Percentiles rank a stretch among this genome's conserved stretches.
Evolutionary conservation across 2,888 invertebrate genomes (phyloP).

Genomic region (Cremastinae sp.): DNA sequence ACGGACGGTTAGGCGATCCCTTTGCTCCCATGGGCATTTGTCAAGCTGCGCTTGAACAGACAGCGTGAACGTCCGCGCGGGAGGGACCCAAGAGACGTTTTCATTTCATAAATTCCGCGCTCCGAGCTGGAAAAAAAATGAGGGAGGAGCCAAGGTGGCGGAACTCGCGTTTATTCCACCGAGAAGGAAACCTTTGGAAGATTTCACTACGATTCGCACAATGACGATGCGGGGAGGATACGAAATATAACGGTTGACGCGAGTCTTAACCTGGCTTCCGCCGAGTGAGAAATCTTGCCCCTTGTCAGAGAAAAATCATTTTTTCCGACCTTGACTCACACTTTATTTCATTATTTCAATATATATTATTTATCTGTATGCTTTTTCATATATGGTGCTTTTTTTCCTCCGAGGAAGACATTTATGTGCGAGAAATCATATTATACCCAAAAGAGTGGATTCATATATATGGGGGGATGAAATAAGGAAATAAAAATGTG

Average conservation of each 20-base stretch:
- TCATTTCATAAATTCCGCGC: slow-evolving; percentile 21
- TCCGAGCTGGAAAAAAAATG: neutral
- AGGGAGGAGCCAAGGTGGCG: neutral
- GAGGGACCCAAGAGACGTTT: slow-evolving; percentile 4
- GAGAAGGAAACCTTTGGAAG: slow-evolving; percentile 6
- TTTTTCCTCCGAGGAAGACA: no score
- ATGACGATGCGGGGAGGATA: slow-evolving; percentile 30
- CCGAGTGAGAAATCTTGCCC: slow-evolving; percentile 20
- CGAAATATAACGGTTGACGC: slow-evolving; percentile 38
- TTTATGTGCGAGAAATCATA: no score
- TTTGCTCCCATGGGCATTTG: slow-evolving; percentile 18
- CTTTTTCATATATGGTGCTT: no score
- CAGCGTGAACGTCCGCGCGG: slow-evolving; percentile 2
- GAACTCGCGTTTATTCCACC: slow-evolving; percentile 4
- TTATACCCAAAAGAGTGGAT: no score
- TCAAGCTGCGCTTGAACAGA: slow-evolving; percentile 20
- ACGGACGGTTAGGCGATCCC: slow-evolving; percentile 13
- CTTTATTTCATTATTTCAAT: no score
- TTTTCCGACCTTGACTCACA: neutral
- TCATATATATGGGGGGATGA: no score
- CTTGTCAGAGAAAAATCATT: slow-evolving; percentile 13
- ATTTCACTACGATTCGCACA: slow-evolving; percentile 8
- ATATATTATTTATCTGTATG: no score
- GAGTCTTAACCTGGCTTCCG: slow-evolving; percentile 31
- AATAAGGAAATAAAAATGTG: no score